These are phyloP conservation scores for Turritopsis rubra DNA, from an alignment of 30 jellyfish, hydroid and myxozoan species.

Conservation along the genomic window DNA sequence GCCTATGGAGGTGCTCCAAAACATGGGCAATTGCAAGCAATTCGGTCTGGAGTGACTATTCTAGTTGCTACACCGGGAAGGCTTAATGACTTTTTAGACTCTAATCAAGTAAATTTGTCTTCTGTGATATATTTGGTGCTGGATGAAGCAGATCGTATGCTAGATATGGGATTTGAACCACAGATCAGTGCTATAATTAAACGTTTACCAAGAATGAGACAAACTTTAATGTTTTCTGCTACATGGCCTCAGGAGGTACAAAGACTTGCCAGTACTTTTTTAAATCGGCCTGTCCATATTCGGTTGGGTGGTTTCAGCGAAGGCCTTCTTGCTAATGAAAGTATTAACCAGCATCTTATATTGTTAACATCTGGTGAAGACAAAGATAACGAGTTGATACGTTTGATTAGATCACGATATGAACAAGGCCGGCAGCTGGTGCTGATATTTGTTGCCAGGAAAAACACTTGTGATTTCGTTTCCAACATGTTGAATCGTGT, in stretches of 20 bases:
- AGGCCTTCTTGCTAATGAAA: constrained; percentile 32
- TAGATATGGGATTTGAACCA: constrained; percentile 43
- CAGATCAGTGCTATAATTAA: constrained; percentile 23
- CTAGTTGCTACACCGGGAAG: constrained; percentile 38
- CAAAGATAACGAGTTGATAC: constrained; percentile 18
- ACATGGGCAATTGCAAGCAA: constrained; percentile 20
- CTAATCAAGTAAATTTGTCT: constrained; percentile 24
- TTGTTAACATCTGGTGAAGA: constrained; percentile 32
- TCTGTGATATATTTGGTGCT: constrained; percentile 28
- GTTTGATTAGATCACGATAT: constrained; percentile 16
- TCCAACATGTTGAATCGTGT: constrained; percentile 32
- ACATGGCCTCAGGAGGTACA: constrained; percentile 39
- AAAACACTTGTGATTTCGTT: constrained; percentile 34
- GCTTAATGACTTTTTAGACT: constrained; percentile 23
- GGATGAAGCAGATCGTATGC: constrained; percentile 39
- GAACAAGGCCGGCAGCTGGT: constrained; percentile 22
- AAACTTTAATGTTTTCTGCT: constrained; percentile 36
- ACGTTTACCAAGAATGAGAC: constrained; percentile 32
- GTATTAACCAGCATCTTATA: constrained; percentile 19
- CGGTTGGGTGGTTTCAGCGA: constrained; percentile 15
- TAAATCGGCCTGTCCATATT: constrained; percentile 33
- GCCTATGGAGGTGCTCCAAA: constrained; percentile 45
- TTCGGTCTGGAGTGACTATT: constrained; percentile 26
- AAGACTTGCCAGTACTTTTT: constrained; percentile 22
- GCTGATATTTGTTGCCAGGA: constrained; percentile 30